phyloP scores from a whole-genome alignment of 2,113 vertebrate species.

The Galemys pyrenaicus region DNA sequence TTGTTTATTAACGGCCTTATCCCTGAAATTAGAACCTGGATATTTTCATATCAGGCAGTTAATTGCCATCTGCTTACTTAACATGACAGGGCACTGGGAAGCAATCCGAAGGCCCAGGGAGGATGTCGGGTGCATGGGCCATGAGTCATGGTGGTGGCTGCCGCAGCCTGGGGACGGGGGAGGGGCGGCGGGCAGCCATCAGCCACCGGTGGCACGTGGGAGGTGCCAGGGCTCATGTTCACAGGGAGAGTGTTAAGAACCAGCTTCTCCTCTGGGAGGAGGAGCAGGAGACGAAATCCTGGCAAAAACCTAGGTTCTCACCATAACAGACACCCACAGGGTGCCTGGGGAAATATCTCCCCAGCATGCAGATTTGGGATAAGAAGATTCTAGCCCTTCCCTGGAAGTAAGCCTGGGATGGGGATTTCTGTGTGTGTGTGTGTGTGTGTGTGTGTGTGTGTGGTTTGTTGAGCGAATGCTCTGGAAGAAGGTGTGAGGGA shows the following conservation, averaged over 20 bases:
- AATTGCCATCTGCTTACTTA: constrained; percentile 66
- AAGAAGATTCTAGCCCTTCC: not conserved
- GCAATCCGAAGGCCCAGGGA: not conserved
- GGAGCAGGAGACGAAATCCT: not conserved
- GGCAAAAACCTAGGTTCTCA: constrained; percentile 4
- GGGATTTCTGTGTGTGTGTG: not conserved
- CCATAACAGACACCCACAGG: not conserved
- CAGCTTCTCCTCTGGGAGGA: not conserved
- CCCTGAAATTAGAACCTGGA: constrained; percentile 53
- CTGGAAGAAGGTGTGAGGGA: not conserved
- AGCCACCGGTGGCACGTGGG: not conserved
- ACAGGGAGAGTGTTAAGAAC: not conserved
- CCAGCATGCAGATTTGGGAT: not conserved
- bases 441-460: too few species aligned
- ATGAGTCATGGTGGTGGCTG: constrained; percentile 23
- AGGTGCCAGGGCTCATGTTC: not conserved
- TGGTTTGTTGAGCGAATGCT: not conserved
- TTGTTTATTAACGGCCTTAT: constrained; percentile 70
- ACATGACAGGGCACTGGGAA: constrained; percentile 32
- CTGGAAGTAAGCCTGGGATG: not conserved
- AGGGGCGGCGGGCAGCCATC: not conserved
- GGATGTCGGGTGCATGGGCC: not conserved
- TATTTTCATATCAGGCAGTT: constrained; percentile 72
- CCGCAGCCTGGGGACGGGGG: not conserved
- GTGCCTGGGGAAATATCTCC: not conserved